phyloP scores from a whole-genome alignment of 2,888 invertebrate species.

The Eristalis pertinax region DNA sequence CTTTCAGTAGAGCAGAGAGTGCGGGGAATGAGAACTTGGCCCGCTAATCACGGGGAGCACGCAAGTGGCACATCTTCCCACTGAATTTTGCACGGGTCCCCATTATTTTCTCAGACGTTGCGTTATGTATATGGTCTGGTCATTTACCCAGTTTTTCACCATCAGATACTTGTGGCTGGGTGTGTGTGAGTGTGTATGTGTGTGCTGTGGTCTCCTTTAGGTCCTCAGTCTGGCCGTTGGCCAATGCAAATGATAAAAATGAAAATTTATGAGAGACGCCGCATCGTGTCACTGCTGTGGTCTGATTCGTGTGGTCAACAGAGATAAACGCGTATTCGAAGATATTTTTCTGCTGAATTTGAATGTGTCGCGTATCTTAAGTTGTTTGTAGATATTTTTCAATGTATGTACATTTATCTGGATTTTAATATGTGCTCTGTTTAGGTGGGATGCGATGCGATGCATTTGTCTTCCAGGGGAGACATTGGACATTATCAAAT shows the following conservation, averaged over 20 bases:
- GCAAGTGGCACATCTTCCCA: slow-evolving; percentile 60
- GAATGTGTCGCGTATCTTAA: slow-evolving; percentile 59
- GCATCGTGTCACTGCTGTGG: slow-evolving; percentile 41
- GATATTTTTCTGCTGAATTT: slow-evolving; percentile 35
- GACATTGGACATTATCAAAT: slow-evolving; percentile 39
- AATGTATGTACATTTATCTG: slow-evolving; percentile 54
- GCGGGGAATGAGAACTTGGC: neutral
- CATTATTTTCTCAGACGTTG: slow-evolving; percentile 49
- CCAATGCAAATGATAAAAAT: slow-evolving; percentile 68
- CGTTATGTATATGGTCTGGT: slow-evolving; percentile 25
- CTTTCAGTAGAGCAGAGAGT: slow-evolving; percentile 1
- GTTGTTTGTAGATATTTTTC: slow-evolving; percentile 69
- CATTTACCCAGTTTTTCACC: slow-evolving; percentile 52
- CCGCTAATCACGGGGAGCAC: slow-evolving; percentile 62
- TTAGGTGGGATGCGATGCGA: slow-evolving; percentile 21
- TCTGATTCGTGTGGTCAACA: slow-evolving; percentile 60
- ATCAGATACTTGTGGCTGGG: neutral
- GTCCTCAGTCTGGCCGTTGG: neutral
- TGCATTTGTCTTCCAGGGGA: neutral
- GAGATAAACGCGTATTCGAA: slow-evolving; percentile 42
- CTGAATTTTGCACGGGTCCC: slow-evolving; percentile 19
- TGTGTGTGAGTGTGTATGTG: slow-evolving; percentile 17
- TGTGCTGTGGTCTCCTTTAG: neutral
- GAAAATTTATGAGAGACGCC: slow-evolving; percentile 69
- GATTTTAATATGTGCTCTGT: slow-evolving; percentile 62